Base-by-base conservation (phyloP, 1,140 invertebrate genomes). In the Onthophagus taurus region DNA sequence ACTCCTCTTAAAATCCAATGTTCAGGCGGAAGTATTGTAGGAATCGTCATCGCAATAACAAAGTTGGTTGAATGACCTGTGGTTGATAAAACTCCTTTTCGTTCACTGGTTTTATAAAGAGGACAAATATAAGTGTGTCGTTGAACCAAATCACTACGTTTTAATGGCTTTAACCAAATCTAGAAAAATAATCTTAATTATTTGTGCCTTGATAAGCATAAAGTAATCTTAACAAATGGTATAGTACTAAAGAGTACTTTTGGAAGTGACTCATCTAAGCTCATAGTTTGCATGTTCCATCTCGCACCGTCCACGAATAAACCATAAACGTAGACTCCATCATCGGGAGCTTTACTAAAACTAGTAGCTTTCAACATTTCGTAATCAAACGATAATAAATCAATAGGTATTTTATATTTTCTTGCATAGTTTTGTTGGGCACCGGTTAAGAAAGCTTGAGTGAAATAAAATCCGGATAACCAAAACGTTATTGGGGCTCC, bases 391-490 rank as follows among this genome's bases (percentile, higher is more conserved):
- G 77, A 73, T 4, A 96, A 70, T 43, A 92, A 75, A 74, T 96
- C 89, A 50, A 95, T 94, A 4, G 91, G 88, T 48, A 93, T 89
- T 31, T 77, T 78, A 65, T 88, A 87, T 65, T 90, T 92, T 51
- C 93, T 74, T 4, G 92, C 90, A 68, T 77, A 96, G 68, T 94
- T 96, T 69, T 97, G 92, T 53, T 89, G 80, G 12, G 83, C 86
- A 17, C 90, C 92, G 4, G 93, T 97, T 11, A 97, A 70, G 67
- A 97, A 97, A 4, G 91, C 90, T 70, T 96, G 91, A 0, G 92
- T 92, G 61, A 95, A 96, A 63, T 83, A 97, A 65, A 97, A 95
- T 13, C 90, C 92, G 0, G 91, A 89, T 20, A 97, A 66, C 93
- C 93, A 97, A 66, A 85, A 95, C 7, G 83, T 77, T 2, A 67